phyloP scores from a whole-genome alignment of 2,888 invertebrate genomes.

The Epinotia bilunana region DNA sequence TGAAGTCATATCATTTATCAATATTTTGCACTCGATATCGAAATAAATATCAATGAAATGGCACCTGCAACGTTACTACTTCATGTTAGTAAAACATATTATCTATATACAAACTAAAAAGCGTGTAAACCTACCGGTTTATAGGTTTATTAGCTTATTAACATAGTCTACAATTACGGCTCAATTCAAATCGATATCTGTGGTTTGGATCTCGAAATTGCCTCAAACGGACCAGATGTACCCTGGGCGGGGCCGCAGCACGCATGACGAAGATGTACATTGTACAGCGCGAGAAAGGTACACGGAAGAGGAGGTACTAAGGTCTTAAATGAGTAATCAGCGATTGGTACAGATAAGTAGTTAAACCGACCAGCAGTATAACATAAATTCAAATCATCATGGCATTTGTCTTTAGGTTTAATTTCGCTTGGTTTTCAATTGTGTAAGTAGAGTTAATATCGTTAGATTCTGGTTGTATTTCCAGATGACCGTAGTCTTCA shows the following conservation, averaged over 20 bases:
- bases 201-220: constrained; percentile 35
- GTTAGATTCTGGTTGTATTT: not conserved
- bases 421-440: not conserved
- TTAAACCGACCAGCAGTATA: not conserved
- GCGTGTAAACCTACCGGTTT: constrained; percentile 20
- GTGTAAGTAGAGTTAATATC: not conserved
- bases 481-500: not conserved
- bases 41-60: not conserved
- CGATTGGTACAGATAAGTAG: constrained; percentile 33
- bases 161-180: constrained; percentile 37
- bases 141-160: constrained; percentile 33
- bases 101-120: constrained; percentile 20
- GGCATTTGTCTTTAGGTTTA: not conserved
- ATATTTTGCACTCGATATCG: not conserved
- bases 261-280: constrained; percentile 47
- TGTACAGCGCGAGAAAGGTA: constrained; percentile 46
- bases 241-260: constrained; percentile 45
- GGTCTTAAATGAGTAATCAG: constrained; percentile 45
- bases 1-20: constrained; percentile 2
- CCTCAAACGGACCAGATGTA: constrained; percentile 31
- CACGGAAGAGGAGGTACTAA: constrained; percentile 48
- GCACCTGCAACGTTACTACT: constrained; percentile 10
- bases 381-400: not conserved
- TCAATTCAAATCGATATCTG: constrained; percentile 41
- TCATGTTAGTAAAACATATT: constrained; percentile 3